A percentile compares a stretch with the other conserved stretches of the same genome.
Conservation (phyloP, 2,797 vertebrate species). For the Tympanoctomys barrerae region DNA sequence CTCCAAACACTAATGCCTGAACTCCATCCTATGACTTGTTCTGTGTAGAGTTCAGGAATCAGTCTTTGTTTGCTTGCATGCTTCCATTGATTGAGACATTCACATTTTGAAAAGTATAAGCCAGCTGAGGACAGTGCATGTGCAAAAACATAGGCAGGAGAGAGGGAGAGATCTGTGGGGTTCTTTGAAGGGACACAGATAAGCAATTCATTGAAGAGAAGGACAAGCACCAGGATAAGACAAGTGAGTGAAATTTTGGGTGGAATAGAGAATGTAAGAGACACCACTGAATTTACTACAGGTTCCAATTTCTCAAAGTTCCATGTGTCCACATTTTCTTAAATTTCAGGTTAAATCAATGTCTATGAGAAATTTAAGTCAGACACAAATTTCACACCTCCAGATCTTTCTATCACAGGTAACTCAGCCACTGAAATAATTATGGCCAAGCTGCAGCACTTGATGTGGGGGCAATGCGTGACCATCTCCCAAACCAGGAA, state of each 20-base stretch:
- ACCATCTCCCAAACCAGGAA: not conserved
- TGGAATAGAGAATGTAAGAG: not conserved
- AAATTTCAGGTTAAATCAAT: constrained; percentile 31
- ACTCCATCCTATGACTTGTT: constrained; percentile 6
- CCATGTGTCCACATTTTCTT: constrained; percentile 15
- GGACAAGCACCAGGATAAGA: not conserved
- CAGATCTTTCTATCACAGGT: not conserved
- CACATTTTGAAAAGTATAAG: not conserved
- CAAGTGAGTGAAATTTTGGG: not conserved
- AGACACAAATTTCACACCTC: not conserved
- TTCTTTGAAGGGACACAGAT: not conserved
- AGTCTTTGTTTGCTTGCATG: not conserved
- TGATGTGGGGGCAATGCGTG: not conserved
- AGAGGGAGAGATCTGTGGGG: not conserved
- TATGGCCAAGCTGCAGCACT: not conserved
- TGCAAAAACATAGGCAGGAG: not conserved
- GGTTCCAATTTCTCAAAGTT: not conserved
- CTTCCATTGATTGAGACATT: not conserved
- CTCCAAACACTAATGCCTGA: not conserved
- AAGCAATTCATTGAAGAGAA: not conserved
- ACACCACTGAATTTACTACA: not conserved
- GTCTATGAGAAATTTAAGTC: not conserved
- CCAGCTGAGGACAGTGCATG: not conserved
- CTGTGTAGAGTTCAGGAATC: not conserved
- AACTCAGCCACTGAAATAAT: not conserved